Conservation (phyloP, 1,140 invertebrate species). For the Anadara kagoshimensis region DNA sequence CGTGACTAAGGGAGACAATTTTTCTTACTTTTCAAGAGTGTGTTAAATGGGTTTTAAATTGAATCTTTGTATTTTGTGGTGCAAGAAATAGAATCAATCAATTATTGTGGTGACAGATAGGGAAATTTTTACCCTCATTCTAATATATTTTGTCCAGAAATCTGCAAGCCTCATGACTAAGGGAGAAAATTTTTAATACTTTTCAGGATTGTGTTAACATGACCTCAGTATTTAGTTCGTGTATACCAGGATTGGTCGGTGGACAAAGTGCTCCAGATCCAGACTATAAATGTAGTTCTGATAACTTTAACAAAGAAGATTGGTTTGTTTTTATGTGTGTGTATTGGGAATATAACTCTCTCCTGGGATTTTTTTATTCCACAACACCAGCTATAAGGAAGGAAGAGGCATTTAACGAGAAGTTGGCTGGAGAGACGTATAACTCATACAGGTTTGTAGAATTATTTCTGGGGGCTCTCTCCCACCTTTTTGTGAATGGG, state of each 20-base stretch:
- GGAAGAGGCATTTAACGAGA: conserved; percentile 17
- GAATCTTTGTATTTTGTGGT: too few species aligned
- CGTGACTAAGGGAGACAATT: too few species aligned
- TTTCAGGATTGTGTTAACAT: conserved; percentile 49
- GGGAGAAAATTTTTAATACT: background rate
- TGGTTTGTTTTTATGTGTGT: conserved; percentile 63
- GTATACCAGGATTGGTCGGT: conserved; percentile 50
- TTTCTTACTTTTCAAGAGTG: too few species aligned
- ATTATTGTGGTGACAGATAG: too few species aligned
- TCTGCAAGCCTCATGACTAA: too few species aligned
- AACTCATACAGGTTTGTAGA: conserved; percentile 37
- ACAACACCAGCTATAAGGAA: conserved; percentile 30
- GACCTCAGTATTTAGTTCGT: conserved; percentile 46
- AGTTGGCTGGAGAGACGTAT: conserved; percentile 4
- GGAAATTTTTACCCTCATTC: too few species aligned
- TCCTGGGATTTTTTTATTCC: conserved; percentile 51
- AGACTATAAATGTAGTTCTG: conserved; percentile 49
- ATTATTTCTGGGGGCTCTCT: background rate
- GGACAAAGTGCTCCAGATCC: conserved; percentile 33
- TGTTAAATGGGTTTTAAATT: too few species aligned
- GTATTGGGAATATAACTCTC: conserved; percentile 49
- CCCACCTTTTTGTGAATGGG: too few species aligned
- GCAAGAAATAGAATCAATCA: too few species aligned
- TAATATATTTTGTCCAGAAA: too few species aligned
- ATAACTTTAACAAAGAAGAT: conserved; percentile 46